Base-by-base conservation (phyloP, 1,140 invertebrate genomes). In the Euwallacea similis region DNA sequence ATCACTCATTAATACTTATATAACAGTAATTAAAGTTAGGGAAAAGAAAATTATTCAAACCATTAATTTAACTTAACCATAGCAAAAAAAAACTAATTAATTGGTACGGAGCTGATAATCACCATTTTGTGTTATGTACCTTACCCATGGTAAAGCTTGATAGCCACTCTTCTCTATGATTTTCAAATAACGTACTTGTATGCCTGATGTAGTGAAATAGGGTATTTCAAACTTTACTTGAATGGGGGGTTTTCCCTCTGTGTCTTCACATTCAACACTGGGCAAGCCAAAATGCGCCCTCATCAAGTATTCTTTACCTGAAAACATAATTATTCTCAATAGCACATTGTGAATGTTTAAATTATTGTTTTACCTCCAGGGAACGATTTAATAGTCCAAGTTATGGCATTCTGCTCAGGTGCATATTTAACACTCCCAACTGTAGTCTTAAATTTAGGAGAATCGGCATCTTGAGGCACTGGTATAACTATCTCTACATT, bases 131-230 rank as follows among this genome's bases (percentile, higher is more conserved):
- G 98, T 99, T 59, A 99, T 99, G 79, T 99, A 99, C 33, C 97
- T 85, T 7, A 99, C 98, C 98, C 98, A 99, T 0, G 98, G 98
- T 60, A 99, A 80, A 0, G 98, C 98, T 84, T 99, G 98, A 81
- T 99, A 99, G 0, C 98, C 98, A 83, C 96, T 98, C 83, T 99
- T 99, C 79, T 99, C 98, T 79, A 99, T 99, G 79, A 99, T 99
- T 84, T 99, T 99, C 73, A 99, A 85, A 82, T 99, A 99, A 46
- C 97, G 88, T 6, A 98, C 92, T 87, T 99, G 98, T 78, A 99
- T 98, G 6, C 98, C 98, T 16, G 97, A 99, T 55, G 98, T 99
- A 0, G 98, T 99, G 77, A 99, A 99, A 79, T 99, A 99, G 0
- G 98, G 98, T 78, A 99, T 99, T 86, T 99, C 98, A 86, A 99